Evolutionary conservation across 2,888 invertebrate genomes (phyloP).

Genomic region (Congeria kusceri): DNA sequence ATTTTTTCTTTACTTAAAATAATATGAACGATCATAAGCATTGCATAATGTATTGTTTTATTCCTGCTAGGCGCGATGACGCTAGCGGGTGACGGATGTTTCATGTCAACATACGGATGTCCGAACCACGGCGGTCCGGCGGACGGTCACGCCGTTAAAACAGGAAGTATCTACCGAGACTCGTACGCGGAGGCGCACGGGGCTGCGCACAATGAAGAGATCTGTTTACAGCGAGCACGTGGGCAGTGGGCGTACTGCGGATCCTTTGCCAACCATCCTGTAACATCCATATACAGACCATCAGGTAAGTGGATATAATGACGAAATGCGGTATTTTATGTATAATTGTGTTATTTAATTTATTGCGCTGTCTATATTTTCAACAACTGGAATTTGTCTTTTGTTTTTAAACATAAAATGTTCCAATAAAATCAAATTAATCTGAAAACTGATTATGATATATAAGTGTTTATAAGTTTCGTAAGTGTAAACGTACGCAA

Average conservation of each 20-base stretch:
- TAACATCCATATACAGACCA: slow-evolving; percentile 70
- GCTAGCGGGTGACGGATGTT: slow-evolving; percentile 68
- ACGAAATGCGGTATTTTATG: not conserved
- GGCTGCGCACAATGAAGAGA: slow-evolving; percentile 48
- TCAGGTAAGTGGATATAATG: slow-evolving; percentile 58
- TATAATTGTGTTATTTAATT: too few species aligned
- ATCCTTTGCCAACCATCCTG: slow-evolving; percentile 50
- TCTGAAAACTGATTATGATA: too few species aligned
- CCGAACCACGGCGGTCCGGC: slow-evolving; percentile 54
- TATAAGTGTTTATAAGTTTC: too few species aligned
- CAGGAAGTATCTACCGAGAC: slow-evolving; percentile 50
- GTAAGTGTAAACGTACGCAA: too few species aligned
- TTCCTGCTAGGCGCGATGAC: slow-evolving; percentile 64
- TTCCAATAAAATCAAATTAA: too few species aligned
- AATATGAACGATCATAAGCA: too few species aligned
- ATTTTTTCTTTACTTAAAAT: too few species aligned
- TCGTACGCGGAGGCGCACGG: slow-evolving; percentile 61
- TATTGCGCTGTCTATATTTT: too few species aligned
- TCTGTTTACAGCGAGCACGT: slow-evolving; percentile 62
- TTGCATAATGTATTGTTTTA: too few species aligned
- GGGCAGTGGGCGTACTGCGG: slow-evolving; percentile 68
- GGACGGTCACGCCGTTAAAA: slow-evolving; percentile 35
- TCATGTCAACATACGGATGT: slow-evolving; percentile 66
- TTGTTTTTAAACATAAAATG: too few species aligned
- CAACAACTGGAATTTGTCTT: too few species aligned